Conservation (phyloP, 2,113 vertebrate species). For the Xerus inauris region DNA sequence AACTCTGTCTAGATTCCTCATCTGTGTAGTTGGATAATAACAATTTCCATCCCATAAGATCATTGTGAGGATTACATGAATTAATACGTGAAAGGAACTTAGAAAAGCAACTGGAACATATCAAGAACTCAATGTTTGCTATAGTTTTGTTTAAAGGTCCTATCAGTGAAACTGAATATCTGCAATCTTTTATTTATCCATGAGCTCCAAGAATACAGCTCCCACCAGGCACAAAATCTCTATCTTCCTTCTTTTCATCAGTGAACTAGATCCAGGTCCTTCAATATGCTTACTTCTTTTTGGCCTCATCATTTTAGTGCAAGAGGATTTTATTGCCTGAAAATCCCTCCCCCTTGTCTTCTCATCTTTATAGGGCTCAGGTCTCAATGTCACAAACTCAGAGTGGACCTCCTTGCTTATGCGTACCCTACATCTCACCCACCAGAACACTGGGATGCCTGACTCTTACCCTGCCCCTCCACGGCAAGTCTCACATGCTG, state of each 20-base stretch:
- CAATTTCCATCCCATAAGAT: background rate
- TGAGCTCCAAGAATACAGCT: background rate
- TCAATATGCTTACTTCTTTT: background rate
- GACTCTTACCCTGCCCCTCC: background rate
- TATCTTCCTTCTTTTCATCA: background rate
- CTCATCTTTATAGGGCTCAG: background rate
- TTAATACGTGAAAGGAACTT: background rate
- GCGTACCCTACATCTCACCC: fast-evolving
- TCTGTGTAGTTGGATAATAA: background rate
- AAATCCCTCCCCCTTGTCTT: background rate
- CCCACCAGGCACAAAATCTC: background rate
- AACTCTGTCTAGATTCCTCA: background rate
- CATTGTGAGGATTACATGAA: background rate
- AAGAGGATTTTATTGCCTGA: background rate
- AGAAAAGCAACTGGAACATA: background rate
- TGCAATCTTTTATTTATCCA: background rate
- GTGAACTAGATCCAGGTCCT: background rate
- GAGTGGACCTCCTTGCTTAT: background rate
- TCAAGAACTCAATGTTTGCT: background rate
- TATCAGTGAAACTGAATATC: background rate
- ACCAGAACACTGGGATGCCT: background rate
- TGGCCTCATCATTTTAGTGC: background rate
- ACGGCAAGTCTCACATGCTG: background rate
- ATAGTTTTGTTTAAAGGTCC: background rate
- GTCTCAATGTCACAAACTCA: background rate